A percentile compares a stretch with the other conserved stretches of the same genome.
phyloP scores from a whole-genome alignment of 2,797 vertebrate species.

The Scolopax bukidnonensis region DNA sequence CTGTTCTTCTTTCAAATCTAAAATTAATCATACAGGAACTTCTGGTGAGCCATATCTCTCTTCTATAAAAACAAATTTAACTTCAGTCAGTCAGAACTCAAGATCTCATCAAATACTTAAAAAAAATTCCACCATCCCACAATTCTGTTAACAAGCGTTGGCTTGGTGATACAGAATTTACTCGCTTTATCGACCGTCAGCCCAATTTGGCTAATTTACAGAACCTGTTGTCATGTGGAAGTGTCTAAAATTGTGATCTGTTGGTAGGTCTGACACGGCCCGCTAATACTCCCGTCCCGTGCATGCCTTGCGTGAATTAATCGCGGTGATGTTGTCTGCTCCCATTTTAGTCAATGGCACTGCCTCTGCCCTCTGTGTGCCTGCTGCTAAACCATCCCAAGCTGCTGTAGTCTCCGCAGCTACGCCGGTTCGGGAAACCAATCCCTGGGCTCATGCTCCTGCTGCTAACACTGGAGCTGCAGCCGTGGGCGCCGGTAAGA shows the following conservation, averaged over 20 bases:
- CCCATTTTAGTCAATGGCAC: constrained; percentile 94
- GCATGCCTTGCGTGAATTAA: constrained; percentile 80
- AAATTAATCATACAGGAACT: neutral
- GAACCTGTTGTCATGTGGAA: constrained; percentile 56
- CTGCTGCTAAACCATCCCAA: constrained; percentile 82
- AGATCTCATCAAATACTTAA: neutral
- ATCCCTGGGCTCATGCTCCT: constrained; percentile 94
- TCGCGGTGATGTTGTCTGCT: constrained; percentile 80
- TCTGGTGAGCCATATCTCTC: neutral
- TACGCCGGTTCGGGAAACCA: constrained; percentile 95
- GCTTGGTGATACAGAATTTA: neutral
- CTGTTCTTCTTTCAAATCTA: neutral
- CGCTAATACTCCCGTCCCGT: constrained; percentile 46
- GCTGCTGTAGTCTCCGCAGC: constrained; percentile 83
- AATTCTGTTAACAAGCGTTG: neutral
- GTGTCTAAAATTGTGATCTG: neutral
- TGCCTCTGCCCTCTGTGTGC: constrained; percentile 85
- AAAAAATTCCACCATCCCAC: neutral
- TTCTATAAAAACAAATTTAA: neutral
- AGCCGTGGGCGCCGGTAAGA: constrained; percentile 82
- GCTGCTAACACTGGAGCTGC: constrained; percentile 86
- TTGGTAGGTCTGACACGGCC: constrained; percentile 54
- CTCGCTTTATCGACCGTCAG: neutral
- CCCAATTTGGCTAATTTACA: neutral
- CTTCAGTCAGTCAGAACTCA: neutral